phyloP scores from a whole-genome alignment of 2,888 invertebrate species.

The Rhopalosiphum nymphaeae region DNA sequence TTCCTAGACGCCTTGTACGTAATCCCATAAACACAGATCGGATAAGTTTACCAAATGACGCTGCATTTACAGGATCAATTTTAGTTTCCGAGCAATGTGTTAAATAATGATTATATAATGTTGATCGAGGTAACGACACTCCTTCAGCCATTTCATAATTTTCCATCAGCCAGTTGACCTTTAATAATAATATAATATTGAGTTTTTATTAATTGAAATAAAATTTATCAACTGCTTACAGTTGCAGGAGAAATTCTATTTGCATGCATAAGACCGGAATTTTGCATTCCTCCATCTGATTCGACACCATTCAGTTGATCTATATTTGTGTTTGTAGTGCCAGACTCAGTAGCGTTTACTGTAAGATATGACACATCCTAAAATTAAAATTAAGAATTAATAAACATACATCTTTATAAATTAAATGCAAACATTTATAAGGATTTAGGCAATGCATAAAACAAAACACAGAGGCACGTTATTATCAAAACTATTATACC shows the following conservation, averaged over 20 bases:
- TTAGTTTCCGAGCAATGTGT: constrained; percentile 94
- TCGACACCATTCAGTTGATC: constrained; percentile 70
- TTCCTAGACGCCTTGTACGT: constrained; percentile 93
- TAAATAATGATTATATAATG: constrained; percentile 96
- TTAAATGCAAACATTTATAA: constrained; percentile 2
- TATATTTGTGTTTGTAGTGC: constrained; percentile 49
- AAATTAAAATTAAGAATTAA: constrained; percentile 19
- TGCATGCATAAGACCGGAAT: constrained; percentile 74
- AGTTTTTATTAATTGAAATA: not conserved
- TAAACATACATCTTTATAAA: not conserved
- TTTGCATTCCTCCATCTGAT: constrained; percentile 64
- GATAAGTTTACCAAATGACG: constrained; percentile 98
- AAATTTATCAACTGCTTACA: constrained; percentile 75
- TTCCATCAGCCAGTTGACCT: constrained; percentile 95
- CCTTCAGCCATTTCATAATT: constrained; percentile 99
- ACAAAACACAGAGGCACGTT: constrained; percentile 22
- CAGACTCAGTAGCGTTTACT: constrained; percentile 62
- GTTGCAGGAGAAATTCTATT: constrained; percentile 91
- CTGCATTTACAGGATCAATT: constrained; percentile 98
- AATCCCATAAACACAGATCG: constrained; percentile 97
- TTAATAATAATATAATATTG: constrained; percentile 66
- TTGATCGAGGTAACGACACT: constrained; percentile 92
- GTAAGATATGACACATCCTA: constrained; percentile 68
- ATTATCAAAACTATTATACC: constrained; percentile 54
- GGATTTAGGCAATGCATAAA: not conserved